phyloP scores from a whole-genome alignment of 35 echinoderm and acorn worm genomes.

The Holothuria glaberrima region DNA sequence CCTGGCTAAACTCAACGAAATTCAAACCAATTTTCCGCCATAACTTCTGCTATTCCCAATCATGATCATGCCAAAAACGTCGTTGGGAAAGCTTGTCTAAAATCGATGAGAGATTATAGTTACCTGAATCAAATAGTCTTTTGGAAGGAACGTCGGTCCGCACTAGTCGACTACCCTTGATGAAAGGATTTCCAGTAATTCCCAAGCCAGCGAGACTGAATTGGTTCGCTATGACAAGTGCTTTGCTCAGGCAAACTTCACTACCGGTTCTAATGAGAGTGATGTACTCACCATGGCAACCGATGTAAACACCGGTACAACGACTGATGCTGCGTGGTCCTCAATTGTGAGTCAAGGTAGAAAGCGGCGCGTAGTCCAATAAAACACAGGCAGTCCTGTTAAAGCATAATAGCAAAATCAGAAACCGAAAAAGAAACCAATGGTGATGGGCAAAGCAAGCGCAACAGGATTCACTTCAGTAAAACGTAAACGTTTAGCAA shows the following conservation, averaged over 20 bases:
- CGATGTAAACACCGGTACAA: no score
- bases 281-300: background rate
- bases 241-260: background rate
- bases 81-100: no score
- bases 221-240: background rate
- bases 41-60: no score
- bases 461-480: background rate
- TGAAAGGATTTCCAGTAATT: background rate
- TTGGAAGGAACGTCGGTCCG: no score
- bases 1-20: no score
- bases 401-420: background rate
- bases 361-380: background rate
- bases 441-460: slow-evolving; percentile 2
- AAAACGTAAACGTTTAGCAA: background rate
- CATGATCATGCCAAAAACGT: no score
- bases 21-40: no score
- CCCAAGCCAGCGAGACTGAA: background rate
- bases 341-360: no score
- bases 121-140: background rate
- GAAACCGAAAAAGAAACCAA: background rate
- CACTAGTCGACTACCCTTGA: background rate
- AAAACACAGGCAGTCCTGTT: background rate
- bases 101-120: no score
- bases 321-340: no score
- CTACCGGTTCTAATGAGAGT: background rate